phyloP scores from a whole-genome alignment of 1,140 invertebrate species.

The Drosophila varians region DNA sequence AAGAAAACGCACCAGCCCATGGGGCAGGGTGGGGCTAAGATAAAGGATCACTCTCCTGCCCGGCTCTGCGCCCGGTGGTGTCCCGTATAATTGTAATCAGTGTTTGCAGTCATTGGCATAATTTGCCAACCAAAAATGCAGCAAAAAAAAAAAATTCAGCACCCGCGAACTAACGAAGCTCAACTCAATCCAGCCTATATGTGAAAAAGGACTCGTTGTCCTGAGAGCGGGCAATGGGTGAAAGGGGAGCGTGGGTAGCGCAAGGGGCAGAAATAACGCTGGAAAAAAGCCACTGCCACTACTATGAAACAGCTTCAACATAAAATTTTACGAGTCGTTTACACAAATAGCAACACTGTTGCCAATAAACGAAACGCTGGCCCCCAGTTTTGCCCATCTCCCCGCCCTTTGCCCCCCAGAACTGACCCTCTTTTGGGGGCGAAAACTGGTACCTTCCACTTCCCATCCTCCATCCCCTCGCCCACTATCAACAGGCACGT shows the following conservation, averaged over 20 bases:
- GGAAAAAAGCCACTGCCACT: slow-evolving; percentile 22
- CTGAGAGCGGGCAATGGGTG: background rate
- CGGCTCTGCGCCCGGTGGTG: background rate
- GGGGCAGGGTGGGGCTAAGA: background rate
- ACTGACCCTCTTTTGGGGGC: background rate
- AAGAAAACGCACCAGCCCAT: slow-evolving; percentile 18
- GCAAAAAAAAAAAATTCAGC: slow-evolving; percentile 43
- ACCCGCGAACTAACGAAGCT: slow-evolving; percentile 10
- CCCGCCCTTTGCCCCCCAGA: background rate
- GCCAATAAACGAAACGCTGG: slow-evolving; percentile 75
- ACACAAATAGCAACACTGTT: slow-evolving; percentile 81
- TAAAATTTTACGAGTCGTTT: slow-evolving; percentile 82
- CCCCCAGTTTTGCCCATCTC: slow-evolving; percentile 5
- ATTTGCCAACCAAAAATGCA: slow-evolving; percentile 20
- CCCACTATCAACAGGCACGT: background rate
- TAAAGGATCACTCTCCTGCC: slow-evolving; percentile 2
- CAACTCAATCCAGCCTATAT: slow-evolving; percentile 48
- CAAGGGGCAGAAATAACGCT: slow-evolving; percentile 6
- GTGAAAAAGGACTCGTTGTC: background rate
- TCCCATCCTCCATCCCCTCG: background rate
- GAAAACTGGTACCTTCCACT: background rate
- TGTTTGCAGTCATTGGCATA: slow-evolving; percentile 37
- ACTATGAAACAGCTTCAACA: slow-evolving; percentile 59
- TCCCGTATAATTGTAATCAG: slow-evolving; percentile 48
- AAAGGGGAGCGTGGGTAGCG: background rate